phyloP scores from a whole-genome alignment of 1,140 invertebrate species.

The Aphidius ervi region DNA sequence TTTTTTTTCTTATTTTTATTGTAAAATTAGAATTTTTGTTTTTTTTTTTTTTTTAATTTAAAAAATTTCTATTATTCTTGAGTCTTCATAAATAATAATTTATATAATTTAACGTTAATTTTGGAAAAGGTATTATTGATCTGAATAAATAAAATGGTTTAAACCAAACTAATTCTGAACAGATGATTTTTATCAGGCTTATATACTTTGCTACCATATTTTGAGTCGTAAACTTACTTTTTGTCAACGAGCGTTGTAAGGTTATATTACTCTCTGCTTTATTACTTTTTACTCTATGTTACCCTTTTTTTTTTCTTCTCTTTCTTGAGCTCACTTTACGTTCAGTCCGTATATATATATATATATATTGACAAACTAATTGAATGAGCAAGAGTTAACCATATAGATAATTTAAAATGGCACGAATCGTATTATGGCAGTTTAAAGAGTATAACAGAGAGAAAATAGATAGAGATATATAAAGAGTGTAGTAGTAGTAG shows the following conservation, averaged over 20 bases:
- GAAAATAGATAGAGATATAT: neutral
- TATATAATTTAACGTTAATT: no score
- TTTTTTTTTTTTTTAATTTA: no score
- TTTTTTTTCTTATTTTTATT: no score
- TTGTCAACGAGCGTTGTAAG: neutral
- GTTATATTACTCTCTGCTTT: neutral
- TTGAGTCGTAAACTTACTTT: neutral
- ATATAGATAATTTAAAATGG: constrained; percentile 9
- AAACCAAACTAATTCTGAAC: no score
- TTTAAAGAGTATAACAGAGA: neutral
- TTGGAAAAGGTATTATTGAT: no score
- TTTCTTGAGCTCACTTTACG: neutral
- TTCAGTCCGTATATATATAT: neutral
- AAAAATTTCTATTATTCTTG: no score
- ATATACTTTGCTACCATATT: no score
- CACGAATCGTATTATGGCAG: constrained; percentile 5
- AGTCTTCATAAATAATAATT: no score
- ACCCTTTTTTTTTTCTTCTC: neutral
- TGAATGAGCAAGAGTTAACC: constrained; percentile 3
- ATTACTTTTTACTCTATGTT: neutral
- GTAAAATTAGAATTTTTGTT: no score
- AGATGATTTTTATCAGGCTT: no score
- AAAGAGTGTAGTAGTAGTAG: neutral
- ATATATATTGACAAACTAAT: neutral
- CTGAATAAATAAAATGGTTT: no score